Base-by-base conservation (phyloP, 2,113 vertebrate genomes). In the Corvus hawaiiensis region DNA sequence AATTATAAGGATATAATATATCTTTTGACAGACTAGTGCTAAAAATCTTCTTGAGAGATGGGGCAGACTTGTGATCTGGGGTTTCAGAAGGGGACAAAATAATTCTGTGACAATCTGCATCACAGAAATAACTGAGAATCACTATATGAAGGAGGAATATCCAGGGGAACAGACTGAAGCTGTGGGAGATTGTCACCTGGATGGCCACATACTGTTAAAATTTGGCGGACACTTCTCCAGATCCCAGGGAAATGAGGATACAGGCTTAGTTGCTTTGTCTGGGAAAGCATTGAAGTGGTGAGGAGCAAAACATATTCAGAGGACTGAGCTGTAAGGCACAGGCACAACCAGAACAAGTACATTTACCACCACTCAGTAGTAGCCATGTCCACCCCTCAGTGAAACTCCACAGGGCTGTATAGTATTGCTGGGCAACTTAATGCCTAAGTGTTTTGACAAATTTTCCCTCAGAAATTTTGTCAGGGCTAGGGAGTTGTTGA, bases 381-480 rank as follows among this genome's bases (percentile, higher is more conserved):
- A 4, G 24, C 15, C 39, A 13, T 0, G 0, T 33, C 27, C 41
- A n/a, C 9, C 48, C 52, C 35, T 24, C 41, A 16, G 49, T 2
- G 3, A 64, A 89, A 69, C 8, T 18, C 26, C 39, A 27, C 8
- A 19, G 35, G 13, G 44, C 16, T 44, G 4, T n/a, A 15, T 35
- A 43, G 35, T 37, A 75, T 7, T 48, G 15, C 13, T 27, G 26
- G n/a, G 27, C 13, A 84, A 16, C 24, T 39, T 39, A 30, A 44
- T 4, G 10, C 17, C 33, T 37, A 35, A 48, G 10, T 7, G 10
- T 39, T 91, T 82, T 61, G 22, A n/a, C 6, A 79, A 12, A 73
- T 61, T 75, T 75, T 75, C 41, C 27, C 46, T 67, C 11, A 23
- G 43, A 78, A 78, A 39, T 55, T 33, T 66, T 9, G 2, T 5